Percentiles rank a stretch among this genome's conserved stretches.
phyloP scores from a whole-genome alignment of 2,888 invertebrate genomes.

The Falcaria lacertinaria region DNA sequence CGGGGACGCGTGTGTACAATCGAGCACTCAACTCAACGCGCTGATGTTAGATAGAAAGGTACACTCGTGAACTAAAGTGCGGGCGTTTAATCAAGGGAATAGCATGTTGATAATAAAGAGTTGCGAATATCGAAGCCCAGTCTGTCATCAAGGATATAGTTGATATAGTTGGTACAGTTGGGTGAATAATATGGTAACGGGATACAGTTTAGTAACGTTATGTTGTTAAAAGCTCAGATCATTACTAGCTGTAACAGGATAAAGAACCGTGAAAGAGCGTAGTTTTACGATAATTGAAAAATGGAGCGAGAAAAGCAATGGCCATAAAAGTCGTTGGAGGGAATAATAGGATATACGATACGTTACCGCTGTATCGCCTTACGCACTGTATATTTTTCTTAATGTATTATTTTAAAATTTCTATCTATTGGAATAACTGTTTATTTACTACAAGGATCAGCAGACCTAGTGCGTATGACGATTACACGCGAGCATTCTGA shows the following conservation, averaged over 20 bases:
- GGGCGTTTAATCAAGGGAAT: constrained; percentile 30
- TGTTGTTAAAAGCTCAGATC: background rate
- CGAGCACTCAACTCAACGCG: constrained; percentile 7
- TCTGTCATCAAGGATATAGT: constrained; percentile 11
- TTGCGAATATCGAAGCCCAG: constrained; percentile 2
- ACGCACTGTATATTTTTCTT: too few relatives aligned
- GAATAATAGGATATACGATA: background rate
- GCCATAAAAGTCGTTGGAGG: background rate
- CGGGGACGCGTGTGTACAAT: constrained; percentile 6
- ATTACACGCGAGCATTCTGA: too few relatives aligned
- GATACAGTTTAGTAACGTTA: background rate
- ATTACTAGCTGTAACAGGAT: background rate
- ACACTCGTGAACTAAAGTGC: constrained; percentile 14
- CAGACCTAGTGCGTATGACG: too few relatives aligned
- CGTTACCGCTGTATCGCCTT: too few relatives aligned
- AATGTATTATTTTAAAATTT: too few relatives aligned
- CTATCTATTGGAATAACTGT: too few relatives aligned
- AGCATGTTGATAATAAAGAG: constrained; percentile 8
- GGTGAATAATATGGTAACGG: constrained; percentile 7
- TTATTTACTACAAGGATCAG: too few relatives aligned
- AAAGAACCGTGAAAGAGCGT: background rate
- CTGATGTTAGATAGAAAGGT: constrained; percentile 2
- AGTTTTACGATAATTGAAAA: constrained; percentile 1
- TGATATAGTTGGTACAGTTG: too few relatives aligned
- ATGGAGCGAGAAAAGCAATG: background rate